Conservation (phyloP, 2,113 vertebrate genomes). For the Anser cygnoides region DNA sequence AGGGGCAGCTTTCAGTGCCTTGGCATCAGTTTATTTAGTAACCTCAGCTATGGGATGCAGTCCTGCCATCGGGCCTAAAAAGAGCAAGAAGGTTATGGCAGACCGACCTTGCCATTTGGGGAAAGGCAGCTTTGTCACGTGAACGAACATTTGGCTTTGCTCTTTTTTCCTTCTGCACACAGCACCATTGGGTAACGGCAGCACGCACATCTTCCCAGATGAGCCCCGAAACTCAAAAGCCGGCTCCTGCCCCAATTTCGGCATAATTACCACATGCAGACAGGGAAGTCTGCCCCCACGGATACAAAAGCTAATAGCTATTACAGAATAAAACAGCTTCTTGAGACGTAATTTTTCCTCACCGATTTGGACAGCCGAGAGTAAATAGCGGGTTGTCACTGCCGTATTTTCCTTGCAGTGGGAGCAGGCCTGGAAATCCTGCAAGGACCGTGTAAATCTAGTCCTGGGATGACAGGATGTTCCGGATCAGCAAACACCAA, state of each 20-base stretch:
- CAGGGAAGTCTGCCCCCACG: not conserved
- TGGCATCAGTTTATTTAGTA: not conserved
- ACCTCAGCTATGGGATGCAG: not conserved
- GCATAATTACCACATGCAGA: not conserved
- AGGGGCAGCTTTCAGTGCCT: not conserved
- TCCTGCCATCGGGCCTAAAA: not conserved
- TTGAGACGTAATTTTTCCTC: not conserved
- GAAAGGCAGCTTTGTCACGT: not conserved
- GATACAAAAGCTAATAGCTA: not conserved
- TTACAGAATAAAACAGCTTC: not conserved
- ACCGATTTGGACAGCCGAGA: not conserved
- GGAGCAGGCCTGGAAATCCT: conserved; percentile 5
- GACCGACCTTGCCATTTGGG: not conserved
- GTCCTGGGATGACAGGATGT: not conserved
- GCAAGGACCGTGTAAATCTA: not conserved
- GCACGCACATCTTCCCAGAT: not conserved
- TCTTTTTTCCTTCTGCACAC: not conserved
- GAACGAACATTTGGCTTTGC: not conserved
- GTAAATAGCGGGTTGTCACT: not conserved
- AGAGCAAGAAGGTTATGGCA: not conserved
- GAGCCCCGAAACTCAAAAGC: not conserved
- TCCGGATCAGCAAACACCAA: conserved; percentile 16
- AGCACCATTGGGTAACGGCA: not conserved
- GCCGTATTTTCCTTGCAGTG: not conserved
- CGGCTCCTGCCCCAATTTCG: not conserved